Evolutionary conservation across 2,888 invertebrate species (phyloP), one percentile per base, ranked within the genome.

Genomic region (Trachelus stipa): DNA sequence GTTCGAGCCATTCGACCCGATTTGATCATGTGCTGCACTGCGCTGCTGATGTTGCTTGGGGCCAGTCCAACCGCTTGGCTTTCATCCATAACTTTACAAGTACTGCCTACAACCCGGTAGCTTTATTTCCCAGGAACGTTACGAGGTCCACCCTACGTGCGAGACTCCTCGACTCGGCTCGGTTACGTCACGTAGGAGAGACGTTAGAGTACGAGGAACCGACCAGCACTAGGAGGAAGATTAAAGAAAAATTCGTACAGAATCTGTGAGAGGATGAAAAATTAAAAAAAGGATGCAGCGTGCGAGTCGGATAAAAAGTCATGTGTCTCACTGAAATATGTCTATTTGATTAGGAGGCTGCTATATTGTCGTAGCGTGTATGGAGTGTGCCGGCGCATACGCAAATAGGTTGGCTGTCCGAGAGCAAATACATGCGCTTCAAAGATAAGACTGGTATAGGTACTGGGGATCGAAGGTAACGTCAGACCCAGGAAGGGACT

Each of bases 351-450:
- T 82, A 84, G 86, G 85, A 83, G 30, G 37, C 75, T 15, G 56
- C 73, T 56, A 69, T 77, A 77, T 69, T 77, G 79, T 76, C 74
- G 74, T 79, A 82, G 23, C 82, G 85, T 87, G 84, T 85, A 83
- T 87, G 81, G 88, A 88, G 89, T 88, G 90, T 90, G 89, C 85
- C 83, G 83, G 73, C 84, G 90, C 89, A 89, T 90, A 90, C 82
- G 87, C 86, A 90, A 90, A 90, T 90, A 90, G 82, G 83, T 80
- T 80, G 80, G 79, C 83, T 82, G 88, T 88, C 87, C 87, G 79
- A 86, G 87, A 84, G 88, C 87, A 90, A 90, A 90, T 90, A 88
- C 87, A 86, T 89, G 90, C 83, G 82, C 81, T 82, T 84, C 79
- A 76, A 81, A 89, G 90, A 90, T 90, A 90, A 90, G 88, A 84